These are phyloP conservation scores for Onychomys leucogaster DNA, from an alignment of 2,797 vertebrate species.

Conservation along the genomic window DNA sequence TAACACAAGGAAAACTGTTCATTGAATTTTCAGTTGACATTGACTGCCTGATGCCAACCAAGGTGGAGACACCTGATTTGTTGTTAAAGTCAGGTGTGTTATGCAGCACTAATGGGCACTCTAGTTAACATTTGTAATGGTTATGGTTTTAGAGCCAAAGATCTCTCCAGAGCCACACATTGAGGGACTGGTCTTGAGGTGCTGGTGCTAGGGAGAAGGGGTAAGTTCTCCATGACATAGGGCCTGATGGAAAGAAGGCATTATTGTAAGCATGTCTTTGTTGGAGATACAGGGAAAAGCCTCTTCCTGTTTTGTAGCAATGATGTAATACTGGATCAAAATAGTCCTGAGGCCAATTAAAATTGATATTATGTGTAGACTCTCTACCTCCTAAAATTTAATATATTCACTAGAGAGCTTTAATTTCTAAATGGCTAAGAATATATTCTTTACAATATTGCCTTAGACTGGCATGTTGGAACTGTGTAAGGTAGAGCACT, in stretches of 20 bases:
- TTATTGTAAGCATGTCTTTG: not conserved
- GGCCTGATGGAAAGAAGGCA: not conserved
- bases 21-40: not conserved
- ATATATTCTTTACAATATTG: not conserved
- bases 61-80: not conserved
- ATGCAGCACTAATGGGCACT: not conserved
- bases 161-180: no score
- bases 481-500: not conserved
- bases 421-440: not conserved
- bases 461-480: not conserved
- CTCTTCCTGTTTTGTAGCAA: not conserved
- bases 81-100: not conserved
- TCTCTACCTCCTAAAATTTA: not conserved
- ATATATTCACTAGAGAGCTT: not conserved
- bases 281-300: not conserved
- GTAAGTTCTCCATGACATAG: not conserved
- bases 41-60: not conserved
- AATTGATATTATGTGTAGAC: not conserved
- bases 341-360: not conserved
- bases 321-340: not conserved
- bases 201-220: not conserved
- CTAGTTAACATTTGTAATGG: not conserved
- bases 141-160: not conserved
- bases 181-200: not conserved
- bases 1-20: not conserved